phyloP scores from a whole-genome alignment of 2,113 vertebrate species.

The Sphyrna mokarran region DNA sequence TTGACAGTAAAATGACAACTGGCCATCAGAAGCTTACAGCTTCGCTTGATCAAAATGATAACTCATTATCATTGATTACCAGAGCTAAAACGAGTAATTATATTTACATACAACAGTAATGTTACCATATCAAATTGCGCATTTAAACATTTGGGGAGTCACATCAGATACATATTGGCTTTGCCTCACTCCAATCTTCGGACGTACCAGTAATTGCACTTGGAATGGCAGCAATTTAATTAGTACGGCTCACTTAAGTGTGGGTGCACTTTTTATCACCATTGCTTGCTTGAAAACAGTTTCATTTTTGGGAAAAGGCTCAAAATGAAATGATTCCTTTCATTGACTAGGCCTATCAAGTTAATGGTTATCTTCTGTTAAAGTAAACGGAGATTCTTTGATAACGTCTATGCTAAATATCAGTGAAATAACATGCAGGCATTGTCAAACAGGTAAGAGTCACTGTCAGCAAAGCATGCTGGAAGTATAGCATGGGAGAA shows the following conservation, averaged over 20 bases:
- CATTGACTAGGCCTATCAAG: background rate
- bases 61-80: background rate
- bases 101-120: background rate
- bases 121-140: background rate
- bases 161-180: background rate
- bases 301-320: background rate
- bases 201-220: background rate
- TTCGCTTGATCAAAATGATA: background rate
- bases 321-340: background rate
- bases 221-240: background rate
- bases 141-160: background rate
- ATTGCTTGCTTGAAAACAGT: too few relatives aligned
- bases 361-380: conserved; percentile 10
- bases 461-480: conserved; percentile 3
- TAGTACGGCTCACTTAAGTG: background rate
- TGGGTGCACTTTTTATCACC: background rate
- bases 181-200: background rate
- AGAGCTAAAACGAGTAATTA: background rate
- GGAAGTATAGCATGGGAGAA: background rate
- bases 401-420: background rate
- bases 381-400: background rate
- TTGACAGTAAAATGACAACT: background rate
- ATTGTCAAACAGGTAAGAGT: conserved; percentile 4
- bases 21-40: background rate
- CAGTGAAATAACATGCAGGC: background rate